These are phyloP conservation scores for Tuberolachnus salignus DNA, from an alignment of 2,888 invertebrate species.

Conservation along the genomic window DNA sequence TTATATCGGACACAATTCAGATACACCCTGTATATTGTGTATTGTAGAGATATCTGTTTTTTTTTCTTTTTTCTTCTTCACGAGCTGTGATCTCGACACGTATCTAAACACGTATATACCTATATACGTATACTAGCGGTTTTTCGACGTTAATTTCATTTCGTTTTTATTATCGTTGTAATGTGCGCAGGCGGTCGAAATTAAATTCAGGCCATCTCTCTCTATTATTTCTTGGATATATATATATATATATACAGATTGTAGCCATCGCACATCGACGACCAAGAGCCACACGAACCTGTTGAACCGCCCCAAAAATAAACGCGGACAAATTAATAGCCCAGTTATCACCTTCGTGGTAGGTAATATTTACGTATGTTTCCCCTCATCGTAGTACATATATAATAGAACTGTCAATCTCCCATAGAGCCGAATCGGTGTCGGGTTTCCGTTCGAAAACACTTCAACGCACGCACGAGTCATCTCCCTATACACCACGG, in stretches of 20 bases:
- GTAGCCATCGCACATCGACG: neutral
- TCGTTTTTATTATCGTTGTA: neutral
- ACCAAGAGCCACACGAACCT: slow-evolving; percentile 1
- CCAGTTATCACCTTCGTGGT: slow-evolving; percentile 43
- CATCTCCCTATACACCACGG: neutral
- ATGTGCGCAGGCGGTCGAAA: neutral
- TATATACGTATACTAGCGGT: neutral
- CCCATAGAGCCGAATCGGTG: slow-evolving; percentile 32
- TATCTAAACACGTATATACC: neutral
- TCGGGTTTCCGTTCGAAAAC: slow-evolving; percentile 37
- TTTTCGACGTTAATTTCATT: slow-evolving; percentile 16
- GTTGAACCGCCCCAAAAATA: slow-evolving; percentile 45
- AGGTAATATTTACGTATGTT: neutral
- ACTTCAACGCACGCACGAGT: neutral
- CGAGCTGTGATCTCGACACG: neutral
- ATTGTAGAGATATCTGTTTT: neutral
- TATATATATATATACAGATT: neutral
- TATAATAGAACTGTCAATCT: slow-evolving; percentile 38
- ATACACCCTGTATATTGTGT: no score
- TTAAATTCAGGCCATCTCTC: neutral
- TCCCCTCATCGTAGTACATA: neutral
- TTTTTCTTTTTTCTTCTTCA: no score
- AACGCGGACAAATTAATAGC: slow-evolving; percentile 44
- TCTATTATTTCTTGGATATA: neutral
- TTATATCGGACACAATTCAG: no score